Evolutionary conservation across 1,140 invertebrate species (phyloP), one percentile per base, ranked within the genome.

Genomic region (Caenorhabditis tropicalis): DNA sequence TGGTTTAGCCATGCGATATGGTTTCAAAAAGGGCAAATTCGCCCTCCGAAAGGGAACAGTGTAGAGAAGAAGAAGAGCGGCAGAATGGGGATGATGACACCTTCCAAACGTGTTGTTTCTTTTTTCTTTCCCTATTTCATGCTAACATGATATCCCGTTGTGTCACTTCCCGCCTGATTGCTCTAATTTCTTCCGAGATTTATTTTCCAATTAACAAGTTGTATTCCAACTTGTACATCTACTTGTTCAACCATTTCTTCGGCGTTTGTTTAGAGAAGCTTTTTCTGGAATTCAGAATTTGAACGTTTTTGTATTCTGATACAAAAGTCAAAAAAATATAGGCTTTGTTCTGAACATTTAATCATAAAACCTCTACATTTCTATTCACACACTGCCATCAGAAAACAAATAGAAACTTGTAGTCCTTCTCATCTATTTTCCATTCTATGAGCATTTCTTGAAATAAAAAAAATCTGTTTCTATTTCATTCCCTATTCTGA

Each of bases 81-180:
- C 6, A 6, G 48, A 36, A 74, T 74, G 65, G 43, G 48, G 65
- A 74, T 74, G 65, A 74, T 74, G 65, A 74, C 65, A 74, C 65
- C 65, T 74, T 43, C 21, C n/a, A 43, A 74, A 74, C 65, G 65
- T 74, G 65, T 74, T 74, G 33, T 74, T 56, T 56, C 53, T 56
- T 56, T 56, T 56, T 27, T 56, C n/a, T 7, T 43, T 74, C 24
- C 12, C 65, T 31, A 19, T 43, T 43, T 74, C 10, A 7, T 43
- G 10, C 29, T 74, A 43, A 43, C 65, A 74, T 46, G n/a, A 39
- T 74, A 43, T 74, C 36, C 58, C 58, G 58, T 74, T 74, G 65
- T 74, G 65, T 74, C 29, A 65, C 58, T 65, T n/a, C n/a, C 31
- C 31, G 31, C 58, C 29, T 65, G 58, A 65, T 65, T 65, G 58